Evolutionary conservation across 2,888 invertebrate species (phyloP).

Genomic region (Harmothoe impar): DNA sequence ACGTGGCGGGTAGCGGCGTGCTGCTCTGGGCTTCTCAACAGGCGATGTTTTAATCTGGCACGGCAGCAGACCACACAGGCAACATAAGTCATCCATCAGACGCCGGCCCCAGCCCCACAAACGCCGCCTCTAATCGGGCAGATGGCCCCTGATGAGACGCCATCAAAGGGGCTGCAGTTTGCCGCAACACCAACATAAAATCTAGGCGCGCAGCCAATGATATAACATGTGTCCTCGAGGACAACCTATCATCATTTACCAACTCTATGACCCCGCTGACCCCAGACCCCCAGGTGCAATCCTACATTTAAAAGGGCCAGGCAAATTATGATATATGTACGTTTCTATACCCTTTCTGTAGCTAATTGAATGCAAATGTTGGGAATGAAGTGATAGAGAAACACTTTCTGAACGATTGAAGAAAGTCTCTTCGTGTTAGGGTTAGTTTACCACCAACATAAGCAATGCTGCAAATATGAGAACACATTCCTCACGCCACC

Average conservation of each 20-base stretch:
- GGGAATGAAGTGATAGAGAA: background rate
- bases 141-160: conserved; percentile 41
- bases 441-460: no score
- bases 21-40: background rate
- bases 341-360: background rate
- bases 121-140: conserved; percentile 37
- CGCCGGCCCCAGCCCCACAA: background rate
- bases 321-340: background rate
- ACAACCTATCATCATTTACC: conserved; percentile 1
- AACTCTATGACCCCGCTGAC: background rate
- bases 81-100: conserved; percentile 12
- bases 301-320: background rate
- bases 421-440: no score
- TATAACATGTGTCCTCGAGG: background rate
- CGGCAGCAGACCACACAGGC: conserved; percentile 42
- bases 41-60: background rate
- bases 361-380: background rate
- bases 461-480: no score
- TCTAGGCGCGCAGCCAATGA: background rate
- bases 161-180: conserved; percentile 25
- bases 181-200: background rate
- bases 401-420: no score
- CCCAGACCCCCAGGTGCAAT: background rate
- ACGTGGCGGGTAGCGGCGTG: conserved; percentile 21
- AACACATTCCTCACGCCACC: no score